These are phyloP conservation scores for Ahaetulla prasina DNA, from an alignment of 2,113 vertebrate species.

Conservation along the genomic window DNA sequence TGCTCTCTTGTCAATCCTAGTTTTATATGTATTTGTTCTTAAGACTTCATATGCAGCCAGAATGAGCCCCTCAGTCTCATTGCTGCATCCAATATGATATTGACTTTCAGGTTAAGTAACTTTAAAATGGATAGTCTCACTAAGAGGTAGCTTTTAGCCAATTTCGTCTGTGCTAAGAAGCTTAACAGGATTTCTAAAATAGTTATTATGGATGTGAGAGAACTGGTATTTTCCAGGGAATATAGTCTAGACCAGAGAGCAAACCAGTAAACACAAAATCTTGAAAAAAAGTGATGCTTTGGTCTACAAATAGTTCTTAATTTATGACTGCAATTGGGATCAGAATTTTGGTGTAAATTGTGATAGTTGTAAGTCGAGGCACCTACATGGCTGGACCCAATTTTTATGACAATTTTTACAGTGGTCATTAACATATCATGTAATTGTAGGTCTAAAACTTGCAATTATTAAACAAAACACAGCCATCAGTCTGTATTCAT, in stretches of 20 bases:
- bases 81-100: neutral
- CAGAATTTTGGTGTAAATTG: neutral
- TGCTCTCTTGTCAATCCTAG: neutral
- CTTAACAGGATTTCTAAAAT: neutral
- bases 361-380: neutral
- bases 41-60: neutral
- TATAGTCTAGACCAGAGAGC: neutral
- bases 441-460: neutral
- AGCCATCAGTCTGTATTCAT: neutral
- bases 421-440: neutral
- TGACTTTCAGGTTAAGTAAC: neutral
- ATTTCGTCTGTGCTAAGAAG: neutral
- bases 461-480: neutral
- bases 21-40: neutral
- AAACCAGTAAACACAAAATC: neutral
- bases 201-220: neutral
- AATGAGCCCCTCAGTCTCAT: neutral
- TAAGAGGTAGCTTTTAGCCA: neutral
- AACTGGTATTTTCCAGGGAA: neutral
- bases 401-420: neutral
- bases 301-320: neutral
- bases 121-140: neutral
- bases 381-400: neutral
- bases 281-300: neutral
- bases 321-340: neutral